Conservation (phyloP, 2,888 invertebrate species). For the Digitonthophagus gazella region DNA sequence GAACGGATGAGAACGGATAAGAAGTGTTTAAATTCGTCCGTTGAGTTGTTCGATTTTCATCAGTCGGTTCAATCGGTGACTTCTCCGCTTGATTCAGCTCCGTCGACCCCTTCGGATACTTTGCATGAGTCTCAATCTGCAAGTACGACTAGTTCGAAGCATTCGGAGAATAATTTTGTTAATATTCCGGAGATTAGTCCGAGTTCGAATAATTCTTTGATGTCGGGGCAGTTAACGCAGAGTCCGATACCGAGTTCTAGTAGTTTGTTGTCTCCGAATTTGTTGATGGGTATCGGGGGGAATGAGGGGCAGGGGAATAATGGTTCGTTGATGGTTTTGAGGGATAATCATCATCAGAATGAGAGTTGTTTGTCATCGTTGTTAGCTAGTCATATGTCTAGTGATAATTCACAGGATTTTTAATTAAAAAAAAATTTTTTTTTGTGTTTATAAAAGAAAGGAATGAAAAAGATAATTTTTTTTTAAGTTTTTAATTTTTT, state of each 20-base stretch:
- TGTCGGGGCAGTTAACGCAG: slow-evolving; percentile 43
- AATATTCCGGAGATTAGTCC: slow-evolving; percentile 50
- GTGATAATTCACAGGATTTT: slow-evolving; percentile 48
- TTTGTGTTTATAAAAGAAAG: too few relatives aligned
- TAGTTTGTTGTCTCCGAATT: slow-evolving; percentile 41
- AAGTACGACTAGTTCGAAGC: slow-evolving; percentile 40
- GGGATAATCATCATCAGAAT: slow-evolving; percentile 36
- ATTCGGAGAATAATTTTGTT: slow-evolving; percentile 44
- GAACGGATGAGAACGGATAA: slow-evolving; percentile 49
- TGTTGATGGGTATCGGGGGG: slow-evolving; percentile 38
- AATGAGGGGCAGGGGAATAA: slow-evolving; percentile 35
- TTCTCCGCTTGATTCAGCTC: slow-evolving; percentile 49
- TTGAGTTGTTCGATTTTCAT: slow-evolving; percentile 37
- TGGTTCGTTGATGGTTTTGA: slow-evolving; percentile 38
- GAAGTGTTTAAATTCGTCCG: slow-evolving; percentile 38
- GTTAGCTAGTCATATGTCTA: slow-evolving; percentile 45
- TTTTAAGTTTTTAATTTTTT: too few relatives aligned
- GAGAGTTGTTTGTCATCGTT: slow-evolving; percentile 42
- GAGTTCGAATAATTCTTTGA: slow-evolving; percentile 48
- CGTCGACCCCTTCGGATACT: slow-evolving; percentile 49
- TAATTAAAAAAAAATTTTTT: too few relatives aligned
- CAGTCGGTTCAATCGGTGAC: slow-evolving; percentile 45
- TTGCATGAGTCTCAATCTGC: slow-evolving; percentile 45
- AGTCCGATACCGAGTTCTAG: slow-evolving; percentile 42
- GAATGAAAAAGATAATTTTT: too few relatives aligned